A percentile compares a stretch with the other conserved stretches of the same genome.
These are phyloP conservation scores for Coccyzus lansbergi DNA, from an alignment of 2,797 vertebrate species.

Conservation along the genomic window DNA sequence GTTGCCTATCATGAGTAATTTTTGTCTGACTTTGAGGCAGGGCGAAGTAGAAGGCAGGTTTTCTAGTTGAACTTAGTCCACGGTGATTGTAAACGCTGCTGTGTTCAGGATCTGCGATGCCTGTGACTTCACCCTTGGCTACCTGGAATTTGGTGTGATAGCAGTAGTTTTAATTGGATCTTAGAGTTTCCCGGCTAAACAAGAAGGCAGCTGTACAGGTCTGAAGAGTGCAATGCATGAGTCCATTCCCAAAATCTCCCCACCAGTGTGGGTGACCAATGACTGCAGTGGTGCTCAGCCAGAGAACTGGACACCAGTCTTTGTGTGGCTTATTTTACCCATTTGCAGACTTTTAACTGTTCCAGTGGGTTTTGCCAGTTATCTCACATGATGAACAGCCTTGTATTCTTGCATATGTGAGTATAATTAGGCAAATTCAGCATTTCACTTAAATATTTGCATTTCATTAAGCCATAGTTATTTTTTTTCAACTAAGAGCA, in stretches of 20 bases:
- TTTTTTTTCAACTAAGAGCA: neutral
- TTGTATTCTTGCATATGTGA: neutral
- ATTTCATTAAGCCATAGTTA: neutral
- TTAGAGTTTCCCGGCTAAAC: neutral
- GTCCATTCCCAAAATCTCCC: neutral
- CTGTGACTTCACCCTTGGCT: rapidly evolving
- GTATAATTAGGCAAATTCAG: neutral
- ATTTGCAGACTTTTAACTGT: neutral
- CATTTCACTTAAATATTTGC: neutral
- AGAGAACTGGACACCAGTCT: neutral
- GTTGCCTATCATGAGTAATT: neutral
- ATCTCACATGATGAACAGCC: neutral
- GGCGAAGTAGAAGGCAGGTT: neutral
- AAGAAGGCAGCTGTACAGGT: neutral
- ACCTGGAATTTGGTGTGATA: neutral
- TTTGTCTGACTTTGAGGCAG: neutral
- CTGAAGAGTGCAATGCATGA: neutral
- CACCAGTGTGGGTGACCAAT: rapidly evolving
- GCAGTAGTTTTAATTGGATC: neutral
- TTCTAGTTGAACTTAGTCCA: neutral
- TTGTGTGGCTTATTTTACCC: neutral
- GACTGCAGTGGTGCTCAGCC: neutral
- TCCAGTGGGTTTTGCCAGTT: neutral
- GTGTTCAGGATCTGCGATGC: neutral
- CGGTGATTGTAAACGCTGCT: neutral